Percentiles rank a stretch among this genome's conserved stretches.
Conservation (phyloP, 2,888 invertebrate genomes). For the Drepanosiphum platanoidis region DNA sequence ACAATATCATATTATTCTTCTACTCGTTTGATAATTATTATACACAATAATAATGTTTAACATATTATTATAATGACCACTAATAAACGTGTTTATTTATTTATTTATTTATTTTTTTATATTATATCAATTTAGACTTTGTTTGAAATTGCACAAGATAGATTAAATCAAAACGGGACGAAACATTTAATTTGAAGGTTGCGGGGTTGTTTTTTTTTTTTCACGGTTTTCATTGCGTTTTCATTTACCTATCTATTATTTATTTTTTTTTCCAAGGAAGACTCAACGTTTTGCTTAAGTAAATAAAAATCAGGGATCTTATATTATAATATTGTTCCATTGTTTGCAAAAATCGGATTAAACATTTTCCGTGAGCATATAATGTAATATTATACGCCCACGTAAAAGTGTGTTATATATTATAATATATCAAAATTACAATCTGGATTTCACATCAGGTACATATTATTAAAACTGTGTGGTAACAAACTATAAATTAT, state of each 20-base stretch:
- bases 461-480: slow-evolving; percentile 31
- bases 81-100: slow-evolving; percentile 1
- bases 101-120: not conserved
- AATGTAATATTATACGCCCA: not conserved
- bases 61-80: slow-evolving; percentile 2
- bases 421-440: slow-evolving; percentile 29
- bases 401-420: not conserved
- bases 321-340: not conserved
- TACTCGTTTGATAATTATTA: slow-evolving; percentile 10
- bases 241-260: no score
- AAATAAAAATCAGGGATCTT: not conserved
- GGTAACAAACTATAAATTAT: slow-evolving; percentile 45
- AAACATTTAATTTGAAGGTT: not conserved
- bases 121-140: not conserved
- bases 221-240: no score
- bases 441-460: slow-evolving; percentile 50
- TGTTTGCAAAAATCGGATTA: not conserved
- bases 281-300: slow-evolving; percentile 12
- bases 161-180: not conserved
- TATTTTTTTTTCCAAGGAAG: slow-evolving; percentile 21
- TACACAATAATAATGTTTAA: slow-evolving; percentile 4
- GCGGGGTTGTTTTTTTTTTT: not conserved
- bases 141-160: slow-evolving; percentile 31
- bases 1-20: slow-evolving; percentile 10
- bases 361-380: slow-evolving; percentile 17